phyloP scores from a whole-genome alignment of 2,888 invertebrate genomes.

The Dasypogon diadema region DNA sequence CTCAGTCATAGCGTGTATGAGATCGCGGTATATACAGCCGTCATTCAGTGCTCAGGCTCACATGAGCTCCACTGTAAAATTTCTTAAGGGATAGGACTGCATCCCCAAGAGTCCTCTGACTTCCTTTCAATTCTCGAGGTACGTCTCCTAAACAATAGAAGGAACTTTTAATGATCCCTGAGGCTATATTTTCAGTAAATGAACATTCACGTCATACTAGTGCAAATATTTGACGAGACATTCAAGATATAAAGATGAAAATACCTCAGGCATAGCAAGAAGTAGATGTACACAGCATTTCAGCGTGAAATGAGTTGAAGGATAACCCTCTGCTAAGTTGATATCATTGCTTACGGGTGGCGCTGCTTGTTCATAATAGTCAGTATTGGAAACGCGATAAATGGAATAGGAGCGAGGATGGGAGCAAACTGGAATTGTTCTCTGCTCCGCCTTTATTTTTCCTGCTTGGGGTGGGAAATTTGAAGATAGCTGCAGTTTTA shows the following conservation, averaged over 20 bases:
- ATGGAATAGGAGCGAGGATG: not conserved
- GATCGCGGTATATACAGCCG: conserved; percentile 37
- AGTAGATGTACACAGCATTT: conserved; percentile 11
- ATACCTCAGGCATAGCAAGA: conserved; percentile 50
- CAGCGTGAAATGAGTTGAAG: conserved; percentile 26
- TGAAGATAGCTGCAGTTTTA: too few species aligned
- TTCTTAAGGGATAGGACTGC: conserved; percentile 48
- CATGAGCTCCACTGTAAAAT: conserved; percentile 49
- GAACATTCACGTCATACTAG: conserved; percentile 55
- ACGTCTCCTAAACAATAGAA: conserved; percentile 53
- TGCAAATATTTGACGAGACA: conserved; percentile 57
- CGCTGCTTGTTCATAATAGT: conserved; percentile 7
- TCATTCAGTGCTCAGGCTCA: conserved; percentile 33
- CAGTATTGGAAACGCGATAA: not conserved
- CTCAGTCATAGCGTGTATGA: conserved; percentile 33
- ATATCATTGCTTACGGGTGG: conserved; percentile 39
- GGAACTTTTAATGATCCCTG: conserved; percentile 57
- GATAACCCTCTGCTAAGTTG: conserved; percentile 29
- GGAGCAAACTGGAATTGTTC: not conserved
- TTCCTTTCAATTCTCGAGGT: conserved; percentile 50
- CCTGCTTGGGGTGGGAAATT: too few species aligned
- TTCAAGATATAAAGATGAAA: conserved; percentile 56
- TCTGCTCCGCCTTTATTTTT: too few species aligned
- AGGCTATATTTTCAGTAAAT: conserved; percentile 57
- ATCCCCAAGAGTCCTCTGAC: conserved; percentile 49